Base-by-base conservation (phyloP, 2,888 invertebrate species). In the Drosophila colorata region DNA sequence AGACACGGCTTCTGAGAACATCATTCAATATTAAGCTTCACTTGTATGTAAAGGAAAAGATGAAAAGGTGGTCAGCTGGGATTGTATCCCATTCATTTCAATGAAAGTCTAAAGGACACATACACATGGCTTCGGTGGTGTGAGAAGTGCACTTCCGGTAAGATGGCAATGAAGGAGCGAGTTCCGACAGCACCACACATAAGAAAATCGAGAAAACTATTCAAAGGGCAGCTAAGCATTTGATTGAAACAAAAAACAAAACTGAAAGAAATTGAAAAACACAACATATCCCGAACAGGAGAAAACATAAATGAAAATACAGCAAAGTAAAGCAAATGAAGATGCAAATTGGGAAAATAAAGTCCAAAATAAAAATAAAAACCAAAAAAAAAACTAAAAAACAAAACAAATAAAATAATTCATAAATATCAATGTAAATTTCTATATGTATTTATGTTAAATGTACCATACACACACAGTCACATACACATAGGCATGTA, bases 391-490 rank as follows among this genome's bases (percentile, higher is more conserved):
- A 46, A 20, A 37, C 43, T 38, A 23, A 37, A 41, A 44, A 28
- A 48, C 5, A 14, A 28, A 44, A 16, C 35, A n/a, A 14, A 51
- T 7, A 31, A 65, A 44, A 37, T 35, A 13, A 44, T 40, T 48
- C 18, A 14, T 14, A 46, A 41, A 52, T 74, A 71, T 87, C 71
- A 60, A 69, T 87, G 81, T 87, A 84, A 74, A 81, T 86, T 80
- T 73, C 69, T 86, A 87, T 83, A 86, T 81, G 80, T 81, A 83
- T 70, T 70, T 75, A 56, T 38, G 47, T 65, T 70, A 61, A 76
- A 74, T 79, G 41, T 72, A 63, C 41, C 41, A 63, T 23, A 55
- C 63, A 38, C 38, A 41, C 25, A 46, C 33, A 53, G 9, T 38
- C 20, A 51, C 25, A 31, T 14, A 56, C 7, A 41, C 23, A 48